Conservation (phyloP, 2,888 invertebrate species). For the Apamea crenata region DNA sequence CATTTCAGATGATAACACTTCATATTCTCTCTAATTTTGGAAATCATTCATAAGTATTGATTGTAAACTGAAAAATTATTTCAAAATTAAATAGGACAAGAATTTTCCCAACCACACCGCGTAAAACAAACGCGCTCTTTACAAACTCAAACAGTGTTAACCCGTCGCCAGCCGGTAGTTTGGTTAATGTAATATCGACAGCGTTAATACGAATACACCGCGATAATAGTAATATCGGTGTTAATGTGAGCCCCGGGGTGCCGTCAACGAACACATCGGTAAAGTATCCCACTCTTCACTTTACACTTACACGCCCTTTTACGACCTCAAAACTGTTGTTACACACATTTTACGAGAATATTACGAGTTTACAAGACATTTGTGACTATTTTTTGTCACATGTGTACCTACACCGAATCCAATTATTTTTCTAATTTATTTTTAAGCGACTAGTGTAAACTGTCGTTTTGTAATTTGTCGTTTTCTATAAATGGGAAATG, state of each 20-base stretch:
- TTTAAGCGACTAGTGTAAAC: slow-evolving; percentile 64
- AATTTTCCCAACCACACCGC: not conserved
- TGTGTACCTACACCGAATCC: slow-evolving; percentile 54
- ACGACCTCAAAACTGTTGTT: slow-evolving; percentile 49
- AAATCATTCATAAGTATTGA: not conserved
- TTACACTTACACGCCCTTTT: slow-evolving; percentile 38
- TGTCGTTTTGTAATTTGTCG: slow-evolving; percentile 56
- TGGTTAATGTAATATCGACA: slow-evolving; percentile 59
- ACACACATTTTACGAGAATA: slow-evolving; percentile 60
- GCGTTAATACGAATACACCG: slow-evolving; percentile 63
- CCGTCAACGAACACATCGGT: slow-evolving; percentile 67
- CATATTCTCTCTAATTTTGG: not conserved
- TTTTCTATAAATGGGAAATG: slow-evolving; percentile 47
- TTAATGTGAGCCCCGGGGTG: slow-evolving; percentile 71
- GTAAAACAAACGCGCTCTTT: slow-evolving; percentile 35
- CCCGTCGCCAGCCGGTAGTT: slow-evolving; percentile 63
- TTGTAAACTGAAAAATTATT: not conserved
- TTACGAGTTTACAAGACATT: slow-evolving; percentile 54
- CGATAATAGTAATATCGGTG: slow-evolving; percentile 69
- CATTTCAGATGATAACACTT: not conserved
- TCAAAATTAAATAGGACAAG: not conserved
- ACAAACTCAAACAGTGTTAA: slow-evolving; percentile 56
- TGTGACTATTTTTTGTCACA: slow-evolving; percentile 38
- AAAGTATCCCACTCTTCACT: slow-evolving; percentile 55
- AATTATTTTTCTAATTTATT: slow-evolving; percentile 71